Conservation (phyloP, 2,113 vertebrate genomes). For the Daboia siamensis region DNA sequence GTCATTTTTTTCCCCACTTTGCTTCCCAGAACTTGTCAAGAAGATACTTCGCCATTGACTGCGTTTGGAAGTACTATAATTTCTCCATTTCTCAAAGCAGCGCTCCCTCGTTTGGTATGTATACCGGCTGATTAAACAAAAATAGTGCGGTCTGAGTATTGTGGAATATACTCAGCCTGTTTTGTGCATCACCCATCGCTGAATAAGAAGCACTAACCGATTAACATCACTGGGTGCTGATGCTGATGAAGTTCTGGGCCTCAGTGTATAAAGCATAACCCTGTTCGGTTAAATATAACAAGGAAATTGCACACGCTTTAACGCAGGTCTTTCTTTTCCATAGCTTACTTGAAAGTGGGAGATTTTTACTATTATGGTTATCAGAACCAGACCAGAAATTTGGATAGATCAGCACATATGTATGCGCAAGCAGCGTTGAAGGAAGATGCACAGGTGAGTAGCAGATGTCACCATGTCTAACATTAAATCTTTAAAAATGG, state of each 20-base stretch:
- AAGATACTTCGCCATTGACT: conserved; percentile 69
- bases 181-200: too few relatives aligned
- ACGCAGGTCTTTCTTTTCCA: not conserved
- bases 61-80: conserved; percentile 89
- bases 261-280: too few relatives aligned
- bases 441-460: conserved; percentile 84
- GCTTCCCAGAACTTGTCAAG: conserved; percentile 74
- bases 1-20: not conserved
- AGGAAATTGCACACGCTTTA: not conserved
- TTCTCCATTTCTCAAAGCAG: conserved; percentile 83
- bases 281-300: not conserved
- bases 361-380: conserved; percentile 84
- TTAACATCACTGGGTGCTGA: not conserved
- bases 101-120: conserved; percentile 84
- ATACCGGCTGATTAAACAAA: not conserved
- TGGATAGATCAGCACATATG: conserved; percentile 76
- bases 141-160: not conserved
- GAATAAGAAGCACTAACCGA: too few relatives aligned
- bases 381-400: conserved; percentile 68
- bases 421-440: conserved; percentile 83
- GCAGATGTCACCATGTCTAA: accelerated
- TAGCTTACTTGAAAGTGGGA: conserved; percentile 91
- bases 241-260: too few relatives aligned
- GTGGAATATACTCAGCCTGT: not conserved
- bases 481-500: not conserved